phyloP scores from a whole-genome alignment of 1,140 invertebrate species.

The Drosophila lini region DNA sequence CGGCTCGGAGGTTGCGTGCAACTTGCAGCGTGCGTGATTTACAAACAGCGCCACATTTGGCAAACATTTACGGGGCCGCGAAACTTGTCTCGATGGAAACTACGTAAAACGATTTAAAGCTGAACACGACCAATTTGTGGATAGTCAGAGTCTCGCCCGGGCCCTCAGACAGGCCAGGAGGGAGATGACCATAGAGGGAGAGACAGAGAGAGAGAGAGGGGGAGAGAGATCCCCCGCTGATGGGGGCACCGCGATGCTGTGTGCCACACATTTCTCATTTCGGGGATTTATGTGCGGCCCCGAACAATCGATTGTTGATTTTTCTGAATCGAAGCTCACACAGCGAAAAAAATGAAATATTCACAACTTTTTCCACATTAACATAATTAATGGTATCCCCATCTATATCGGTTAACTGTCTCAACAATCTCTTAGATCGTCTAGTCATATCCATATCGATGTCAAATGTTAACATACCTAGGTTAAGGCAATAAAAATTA shows the following conservation, averaged over 20 bases:
- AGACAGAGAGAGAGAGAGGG: too few species aligned
- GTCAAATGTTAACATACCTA: slow-evolving; percentile 14
- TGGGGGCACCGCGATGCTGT: slow-evolving; percentile 41
- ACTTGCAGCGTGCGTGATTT: slow-evolving; percentile 74
- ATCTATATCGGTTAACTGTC: not conserved
- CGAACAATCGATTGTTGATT: slow-evolving; percentile 74
- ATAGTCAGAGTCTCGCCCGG: slow-evolving; percentile 54
- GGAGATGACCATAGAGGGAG: slow-evolving; percentile 3
- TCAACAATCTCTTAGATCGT: slow-evolving; percentile 16
- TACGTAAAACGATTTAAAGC: slow-evolving; percentile 82
- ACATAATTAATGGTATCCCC: slow-evolving; percentile 20
- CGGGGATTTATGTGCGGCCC: slow-evolving; percentile 63
- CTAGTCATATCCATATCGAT: slow-evolving; percentile 10
- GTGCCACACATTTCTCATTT: slow-evolving; percentile 70
- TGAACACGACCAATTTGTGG: slow-evolving; percentile 81
- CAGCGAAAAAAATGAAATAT: slow-evolving; percentile 30
- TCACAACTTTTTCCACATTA: slow-evolving; percentile 12
- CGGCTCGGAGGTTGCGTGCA: slow-evolving; percentile 53
- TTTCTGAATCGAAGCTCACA: slow-evolving; percentile 52
- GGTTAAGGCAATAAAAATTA: slow-evolving; percentile 7
- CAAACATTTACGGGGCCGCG: slow-evolving; percentile 67
- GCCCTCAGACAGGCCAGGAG: slow-evolving; percentile 15
- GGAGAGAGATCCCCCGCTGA: slow-evolving; percentile 18
- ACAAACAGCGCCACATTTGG: slow-evolving; percentile 81
- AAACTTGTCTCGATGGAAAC: slow-evolving; percentile 74